A percentile compares a stretch with the other conserved stretches of the same genome.
These are phyloP conservation scores for Lepidocyrtoides sp. DNA, from an alignment of 2,888 invertebrate genomes.

Conservation along the genomic window DNA sequence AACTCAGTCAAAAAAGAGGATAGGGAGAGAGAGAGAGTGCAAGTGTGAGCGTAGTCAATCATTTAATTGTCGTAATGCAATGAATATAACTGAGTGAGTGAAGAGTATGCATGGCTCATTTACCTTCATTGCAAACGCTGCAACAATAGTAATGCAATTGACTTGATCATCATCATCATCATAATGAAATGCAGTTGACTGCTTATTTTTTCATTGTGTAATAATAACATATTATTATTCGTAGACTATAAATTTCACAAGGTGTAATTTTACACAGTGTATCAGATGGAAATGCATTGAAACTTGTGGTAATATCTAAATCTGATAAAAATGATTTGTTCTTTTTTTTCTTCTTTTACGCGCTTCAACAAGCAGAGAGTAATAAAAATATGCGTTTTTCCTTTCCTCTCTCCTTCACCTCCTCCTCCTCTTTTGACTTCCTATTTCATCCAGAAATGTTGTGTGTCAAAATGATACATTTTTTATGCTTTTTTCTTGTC, in stretches of 20 bases:
- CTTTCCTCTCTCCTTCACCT: background rate
- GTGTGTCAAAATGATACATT: slow-evolving; percentile 18
- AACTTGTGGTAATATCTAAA: slow-evolving; percentile 16
- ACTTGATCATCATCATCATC: too few species aligned
- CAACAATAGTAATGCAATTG: background rate
- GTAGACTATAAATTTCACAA: background rate
- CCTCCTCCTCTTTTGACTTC: background rate
- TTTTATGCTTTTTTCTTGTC: slow-evolving; percentile 1
- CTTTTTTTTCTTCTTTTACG: background rate
- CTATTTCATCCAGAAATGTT: slow-evolving; percentile 30
- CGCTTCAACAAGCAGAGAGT: too few species aligned
- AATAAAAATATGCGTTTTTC: background rate
- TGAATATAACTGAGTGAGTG: background rate
- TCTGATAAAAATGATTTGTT: slow-evolving; percentile 3
- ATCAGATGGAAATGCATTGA: background rate
- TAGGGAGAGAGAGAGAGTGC: background rate
- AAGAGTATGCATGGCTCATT: slow-evolving; percentile 43
- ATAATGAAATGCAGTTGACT: slow-evolving; percentile 15
- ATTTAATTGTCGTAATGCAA: slow-evolving; percentile 43
- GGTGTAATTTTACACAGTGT: background rate
- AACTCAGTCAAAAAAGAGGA: background rate
- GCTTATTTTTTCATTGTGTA: background rate
- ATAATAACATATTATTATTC: background rate
- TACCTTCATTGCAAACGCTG: background rate
- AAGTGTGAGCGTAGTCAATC: slow-evolving; percentile 65